Percentiles rank a stretch among this genome's conserved stretches.
These are phyloP conservation scores for Maniola jurtina DNA, from an alignment of 1,140 invertebrate species.

Conservation along the genomic window DNA sequence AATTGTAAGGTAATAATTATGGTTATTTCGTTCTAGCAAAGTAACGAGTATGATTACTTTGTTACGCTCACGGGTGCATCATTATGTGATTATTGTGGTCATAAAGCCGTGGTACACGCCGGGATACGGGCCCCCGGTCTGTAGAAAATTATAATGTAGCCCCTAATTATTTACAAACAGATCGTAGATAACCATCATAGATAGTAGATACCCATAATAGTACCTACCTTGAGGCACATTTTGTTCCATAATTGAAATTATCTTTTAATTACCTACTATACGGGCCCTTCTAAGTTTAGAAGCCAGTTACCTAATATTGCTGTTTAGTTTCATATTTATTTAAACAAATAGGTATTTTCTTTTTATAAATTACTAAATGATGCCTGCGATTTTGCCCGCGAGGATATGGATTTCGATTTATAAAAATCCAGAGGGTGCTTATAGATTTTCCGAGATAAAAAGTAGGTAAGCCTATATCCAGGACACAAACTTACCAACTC, in stretches of 20 bases:
- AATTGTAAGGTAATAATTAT: too few relatives aligned
- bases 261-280: neutral
- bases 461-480: too few relatives aligned
- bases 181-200: conserved; percentile 15
- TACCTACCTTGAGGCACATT: conserved; percentile 6
- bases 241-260: conserved; percentile 15
- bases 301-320: neutral
- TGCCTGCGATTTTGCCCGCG: too few relatives aligned
- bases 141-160: conserved; percentile 22
- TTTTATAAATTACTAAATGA: too few relatives aligned
- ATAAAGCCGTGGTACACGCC: conserved; percentile 13
- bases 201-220: conserved; percentile 4
- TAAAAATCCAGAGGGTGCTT: too few relatives aligned
- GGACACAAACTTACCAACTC: too few relatives aligned
- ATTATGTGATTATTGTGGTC: conserved; percentile 28
- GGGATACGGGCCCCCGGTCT: neutral
- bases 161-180: conserved; percentile 15
- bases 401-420: too few relatives aligned
- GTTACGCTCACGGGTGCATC: conserved; percentile 11
- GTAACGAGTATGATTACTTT: conserved; percentile 1
- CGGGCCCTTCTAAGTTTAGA: neutral
- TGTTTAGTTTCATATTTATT: neutral
- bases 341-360: too few relatives aligned
- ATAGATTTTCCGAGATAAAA: too few relatives aligned
- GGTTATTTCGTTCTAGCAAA: neutral